These are phyloP conservation scores for Lithophane ornitopus DNA, from an alignment of 2,888 invertebrate species.

Conservation along the genomic window DNA sequence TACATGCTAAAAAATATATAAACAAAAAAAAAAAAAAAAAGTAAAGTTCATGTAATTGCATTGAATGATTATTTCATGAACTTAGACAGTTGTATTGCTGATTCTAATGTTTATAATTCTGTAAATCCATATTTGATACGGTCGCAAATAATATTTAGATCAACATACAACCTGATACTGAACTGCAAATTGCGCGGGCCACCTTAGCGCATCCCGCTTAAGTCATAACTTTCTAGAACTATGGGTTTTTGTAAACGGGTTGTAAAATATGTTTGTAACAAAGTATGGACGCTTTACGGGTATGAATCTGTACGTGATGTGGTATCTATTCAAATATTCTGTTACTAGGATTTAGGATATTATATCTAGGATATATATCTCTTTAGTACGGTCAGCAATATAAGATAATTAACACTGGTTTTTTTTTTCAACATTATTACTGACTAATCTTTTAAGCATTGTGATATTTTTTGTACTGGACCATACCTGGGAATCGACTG, in stretches of 20 bases:
- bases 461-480: background rate
- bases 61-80: too few relatives aligned
- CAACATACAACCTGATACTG: too few relatives aligned
- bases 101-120: too few relatives aligned
- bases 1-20: too few relatives aligned
- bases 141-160: too few relatives aligned
- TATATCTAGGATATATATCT: too few relatives aligned
- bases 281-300: background rate
- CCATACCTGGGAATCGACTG: background rate
- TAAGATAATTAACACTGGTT: background rate
- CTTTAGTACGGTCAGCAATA: background rate
- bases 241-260: background rate
- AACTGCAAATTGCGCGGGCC: too few relatives aligned
- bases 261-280: background rate
- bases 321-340: background rate
- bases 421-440: background rate
- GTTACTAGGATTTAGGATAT: background rate
- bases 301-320: background rate
- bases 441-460: background rate
- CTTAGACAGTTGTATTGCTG: too few relatives aligned
- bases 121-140: too few relatives aligned
- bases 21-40: too few relatives aligned
- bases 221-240: background rate
- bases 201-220: too few relatives aligned
- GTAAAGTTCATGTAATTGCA: too few relatives aligned